Percentiles rank a stretch among this genome's conserved stretches.
Evolutionary conservation across 2,888 invertebrate species (phyloP).

Genomic region (Andrena minutula): DNA sequence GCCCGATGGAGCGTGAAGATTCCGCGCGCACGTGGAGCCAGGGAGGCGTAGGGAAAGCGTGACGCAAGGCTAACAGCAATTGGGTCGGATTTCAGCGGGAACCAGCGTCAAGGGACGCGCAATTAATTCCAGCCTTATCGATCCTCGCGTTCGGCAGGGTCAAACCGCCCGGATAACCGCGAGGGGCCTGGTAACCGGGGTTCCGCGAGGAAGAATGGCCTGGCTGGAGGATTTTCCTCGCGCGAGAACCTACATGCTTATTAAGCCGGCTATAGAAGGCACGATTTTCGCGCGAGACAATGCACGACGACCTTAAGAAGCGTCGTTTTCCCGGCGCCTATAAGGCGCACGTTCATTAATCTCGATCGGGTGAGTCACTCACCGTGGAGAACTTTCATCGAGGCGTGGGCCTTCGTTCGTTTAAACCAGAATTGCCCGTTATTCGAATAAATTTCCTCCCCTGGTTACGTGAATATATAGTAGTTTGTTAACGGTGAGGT

Average conservation of each 20-base stretch:
- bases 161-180: neutral
- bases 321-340: slow-evolving; percentile 74
- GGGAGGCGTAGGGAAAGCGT: slow-evolving; percentile 36
- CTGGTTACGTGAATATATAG: neutral
- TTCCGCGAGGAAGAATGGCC: slow-evolving; percentile 10
- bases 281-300: slow-evolving; percentile 70
- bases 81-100: slow-evolving; percentile 35
- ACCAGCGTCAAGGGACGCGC: neutral
- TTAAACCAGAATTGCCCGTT: neutral
- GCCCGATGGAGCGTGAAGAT: slow-evolving; percentile 12
- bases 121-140: slow-evolving; percentile 16
- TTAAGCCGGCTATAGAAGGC: slow-evolving; percentile 53
- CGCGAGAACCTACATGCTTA: slow-evolving; percentile 34
- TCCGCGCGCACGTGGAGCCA: neutral
- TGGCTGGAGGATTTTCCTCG: slow-evolving; percentile 26
- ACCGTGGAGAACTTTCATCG: slow-evolving; percentile 71
- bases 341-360: slow-evolving; percentile 74
- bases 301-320: slow-evolving; percentile 66
- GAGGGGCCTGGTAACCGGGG: neutral
- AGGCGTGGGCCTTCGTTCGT: slow-evolving; percentile 66
- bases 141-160: slow-evolving; percentile 30
- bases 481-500: neutral
- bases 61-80: slow-evolving; percentile 43
- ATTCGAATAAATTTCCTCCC: neutral
- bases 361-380: slow-evolving; percentile 76